phyloP scores from a whole-genome alignment of 2,888 invertebrate genomes.

The Erebia epiphron region DNA sequence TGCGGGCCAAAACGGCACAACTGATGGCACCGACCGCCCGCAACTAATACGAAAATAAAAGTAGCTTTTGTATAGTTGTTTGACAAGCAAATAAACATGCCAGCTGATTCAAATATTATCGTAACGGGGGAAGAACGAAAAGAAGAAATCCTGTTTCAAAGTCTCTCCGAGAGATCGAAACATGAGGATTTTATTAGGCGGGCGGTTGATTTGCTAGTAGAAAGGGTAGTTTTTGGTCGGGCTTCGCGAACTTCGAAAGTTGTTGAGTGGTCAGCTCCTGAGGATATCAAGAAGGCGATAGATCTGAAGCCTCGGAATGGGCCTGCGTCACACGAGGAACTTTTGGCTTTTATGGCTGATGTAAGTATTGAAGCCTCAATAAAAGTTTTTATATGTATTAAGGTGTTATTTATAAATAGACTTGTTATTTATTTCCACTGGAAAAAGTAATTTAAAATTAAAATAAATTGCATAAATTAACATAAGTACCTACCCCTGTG shows the following conservation, averaged over 20 bases:
- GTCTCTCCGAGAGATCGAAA: conserved; percentile 83
- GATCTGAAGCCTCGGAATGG: conserved; percentile 85
- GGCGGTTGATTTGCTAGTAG: conserved; percentile 87
- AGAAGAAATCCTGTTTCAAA: conserved; percentile 76
- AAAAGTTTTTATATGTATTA: no score
- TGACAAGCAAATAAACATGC: conserved; percentile 61
- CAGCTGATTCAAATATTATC: conserved; percentile 75
- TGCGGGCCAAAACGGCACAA: conserved; percentile 66
- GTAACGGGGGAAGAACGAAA: conserved; percentile 59
- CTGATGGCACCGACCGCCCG: conserved; percentile 67
- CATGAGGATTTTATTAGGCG: conserved; percentile 89
- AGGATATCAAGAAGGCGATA: conserved; percentile 85
- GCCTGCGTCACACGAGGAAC: conserved; percentile 85
- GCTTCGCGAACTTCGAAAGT: conserved; percentile 88
- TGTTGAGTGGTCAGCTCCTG: conserved; percentile 91
- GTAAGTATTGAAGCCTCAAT: conserved; percentile 74
- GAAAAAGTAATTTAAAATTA: no score
- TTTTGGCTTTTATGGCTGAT: conserved; percentile 86
- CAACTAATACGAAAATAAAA: conserved; percentile 40
- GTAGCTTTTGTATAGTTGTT: conserved; percentile 28
- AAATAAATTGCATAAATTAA: no score
- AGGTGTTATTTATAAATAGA: no score
- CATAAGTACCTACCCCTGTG: no score
- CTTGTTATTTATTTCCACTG: no score
- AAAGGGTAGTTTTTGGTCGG: conserved; percentile 89